A percentile compares a stretch with the other conserved stretches of the same genome.
Evolutionary conservation across 2,113 vertebrate genomes (phyloP).

Genomic region (Bucco capensis): DNA sequence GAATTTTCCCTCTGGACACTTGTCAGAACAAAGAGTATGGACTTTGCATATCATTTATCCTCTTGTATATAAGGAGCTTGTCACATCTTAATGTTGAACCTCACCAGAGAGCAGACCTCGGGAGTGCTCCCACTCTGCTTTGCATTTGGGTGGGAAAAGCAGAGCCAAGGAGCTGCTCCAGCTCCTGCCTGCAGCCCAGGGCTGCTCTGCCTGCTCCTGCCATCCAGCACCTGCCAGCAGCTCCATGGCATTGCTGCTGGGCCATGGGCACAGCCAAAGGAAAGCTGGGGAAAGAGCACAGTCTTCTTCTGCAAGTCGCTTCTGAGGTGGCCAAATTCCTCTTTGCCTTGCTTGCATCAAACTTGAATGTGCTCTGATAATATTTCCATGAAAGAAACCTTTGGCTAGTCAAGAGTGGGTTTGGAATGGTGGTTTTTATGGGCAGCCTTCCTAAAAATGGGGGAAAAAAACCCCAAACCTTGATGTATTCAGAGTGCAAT

Average conservation of each 20-base stretch:
- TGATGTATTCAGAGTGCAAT: too few relatives aligned
- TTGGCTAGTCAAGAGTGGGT: too few relatives aligned
- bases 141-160: slow-evolving; percentile 58
- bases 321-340: background rate
- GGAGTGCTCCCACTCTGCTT: slow-evolving; percentile 13
- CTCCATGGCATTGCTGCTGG: accelerated
- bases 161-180: accelerated
- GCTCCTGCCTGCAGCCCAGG: background rate
- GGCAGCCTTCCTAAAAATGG: too few relatives aligned
- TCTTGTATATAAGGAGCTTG: slow-evolving; percentile 69
- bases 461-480: too few relatives aligned
- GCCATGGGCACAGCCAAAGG: background rate
- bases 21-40: slow-evolving; percentile 69
- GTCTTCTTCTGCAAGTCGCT: background rate
- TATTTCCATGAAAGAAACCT: accelerated
- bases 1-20: slow-evolving; percentile 65
- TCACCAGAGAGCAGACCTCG: slow-evolving; percentile 67
- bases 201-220: background rate
- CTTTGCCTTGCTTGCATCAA: accelerated
- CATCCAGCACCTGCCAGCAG: accelerated
- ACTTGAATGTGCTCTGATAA: background rate
- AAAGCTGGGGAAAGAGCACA: background rate
- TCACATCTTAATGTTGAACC: slow-evolving; percentile 71
- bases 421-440: background rate
- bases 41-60: slow-evolving; percentile 72